phyloP scores from a whole-genome alignment of 2,113 vertebrate species.

The Amblyopsis rosae region DNA sequence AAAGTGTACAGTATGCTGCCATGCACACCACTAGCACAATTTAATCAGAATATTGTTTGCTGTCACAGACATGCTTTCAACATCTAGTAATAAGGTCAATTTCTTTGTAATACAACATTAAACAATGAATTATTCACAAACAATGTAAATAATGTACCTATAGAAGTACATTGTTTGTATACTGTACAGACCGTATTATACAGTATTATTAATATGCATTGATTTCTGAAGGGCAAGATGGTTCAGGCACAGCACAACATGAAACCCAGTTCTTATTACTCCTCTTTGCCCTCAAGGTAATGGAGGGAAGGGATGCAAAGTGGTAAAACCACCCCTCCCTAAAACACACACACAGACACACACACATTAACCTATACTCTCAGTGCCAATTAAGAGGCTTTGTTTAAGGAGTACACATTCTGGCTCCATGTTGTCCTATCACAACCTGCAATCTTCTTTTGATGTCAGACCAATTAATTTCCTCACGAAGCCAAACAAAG shows the following conservation, averaged over 20 bases:
- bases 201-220: neutral
- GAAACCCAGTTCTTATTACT: slow-evolving; percentile 23
- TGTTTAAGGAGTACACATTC: slow-evolving; percentile 25
- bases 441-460: slow-evolving; percentile 34
- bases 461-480: slow-evolving; percentile 26
- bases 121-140: no score
- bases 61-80: no score
- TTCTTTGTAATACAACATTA: no score
- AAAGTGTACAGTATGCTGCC: no score
- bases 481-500: slow-evolving; percentile 20
- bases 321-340: neutral
- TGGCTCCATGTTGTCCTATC: slow-evolving; percentile 31
- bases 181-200: no score
- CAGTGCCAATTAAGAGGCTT: slow-evolving; percentile 54
- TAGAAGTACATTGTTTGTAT: no score
- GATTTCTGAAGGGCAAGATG: neutral
- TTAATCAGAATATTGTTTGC: no score
- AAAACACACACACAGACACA: no score
- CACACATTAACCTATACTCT: slow-evolving; percentile 12
- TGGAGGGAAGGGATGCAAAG: slow-evolving; percentile 21
- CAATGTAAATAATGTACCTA: no score
- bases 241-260: neutral
- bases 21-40: no score
- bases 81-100: no score
- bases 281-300: slow-evolving; percentile 30